Conservation (phyloP, 2,888 invertebrate species). For the Caenorhabditis panamensis region DNA sequence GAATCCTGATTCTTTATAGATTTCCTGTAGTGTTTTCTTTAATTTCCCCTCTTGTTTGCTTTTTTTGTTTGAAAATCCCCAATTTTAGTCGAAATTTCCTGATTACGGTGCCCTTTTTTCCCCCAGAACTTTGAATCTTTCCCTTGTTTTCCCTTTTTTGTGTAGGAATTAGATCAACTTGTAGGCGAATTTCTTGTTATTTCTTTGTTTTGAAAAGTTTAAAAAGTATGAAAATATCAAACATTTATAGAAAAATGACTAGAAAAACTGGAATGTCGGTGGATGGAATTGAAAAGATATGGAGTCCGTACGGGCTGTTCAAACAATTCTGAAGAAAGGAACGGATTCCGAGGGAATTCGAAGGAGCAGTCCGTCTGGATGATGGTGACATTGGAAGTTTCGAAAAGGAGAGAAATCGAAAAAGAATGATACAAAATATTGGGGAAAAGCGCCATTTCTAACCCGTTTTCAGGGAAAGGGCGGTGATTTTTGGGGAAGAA, state of each 20-base stretch:
- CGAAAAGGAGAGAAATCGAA: slow-evolving; percentile 5
- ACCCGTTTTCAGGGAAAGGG: slow-evolving; percentile 22
- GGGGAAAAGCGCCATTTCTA: slow-evolving; percentile 16
- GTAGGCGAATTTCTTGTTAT: slow-evolving; percentile 10
- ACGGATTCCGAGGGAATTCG: not conserved
- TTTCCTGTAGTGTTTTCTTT: slow-evolving; percentile 1
- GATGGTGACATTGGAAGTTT: slow-evolving; percentile 24
- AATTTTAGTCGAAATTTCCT: slow-evolving; percentile 19
- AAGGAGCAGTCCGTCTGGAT: slow-evolving; percentile 52
- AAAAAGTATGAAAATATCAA: slow-evolving; percentile 1
- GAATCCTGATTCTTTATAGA: slow-evolving; percentile 29
- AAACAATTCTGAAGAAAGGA: not conserved
- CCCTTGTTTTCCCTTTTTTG: slow-evolving; percentile 2
- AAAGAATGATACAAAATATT: slow-evolving; percentile 11
- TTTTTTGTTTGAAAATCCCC: not conserved
- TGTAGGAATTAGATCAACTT: too few species aligned
- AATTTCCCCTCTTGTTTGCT: not conserved
- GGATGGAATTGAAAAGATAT: slow-evolving; percentile 62
- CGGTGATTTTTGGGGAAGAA: slow-evolving; percentile 5
- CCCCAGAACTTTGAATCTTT: not conserved
- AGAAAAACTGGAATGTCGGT: slow-evolving; percentile 41
- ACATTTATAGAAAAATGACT: slow-evolving; percentile 21
- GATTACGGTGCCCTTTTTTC: slow-evolving; percentile 29
- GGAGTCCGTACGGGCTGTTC: slow-evolving; percentile 54
- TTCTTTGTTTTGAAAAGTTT: slow-evolving; percentile 10